Base-by-base conservation (phyloP, 35 echinoderm and acorn worm species). In the Ophioderma brevispina region DNA sequence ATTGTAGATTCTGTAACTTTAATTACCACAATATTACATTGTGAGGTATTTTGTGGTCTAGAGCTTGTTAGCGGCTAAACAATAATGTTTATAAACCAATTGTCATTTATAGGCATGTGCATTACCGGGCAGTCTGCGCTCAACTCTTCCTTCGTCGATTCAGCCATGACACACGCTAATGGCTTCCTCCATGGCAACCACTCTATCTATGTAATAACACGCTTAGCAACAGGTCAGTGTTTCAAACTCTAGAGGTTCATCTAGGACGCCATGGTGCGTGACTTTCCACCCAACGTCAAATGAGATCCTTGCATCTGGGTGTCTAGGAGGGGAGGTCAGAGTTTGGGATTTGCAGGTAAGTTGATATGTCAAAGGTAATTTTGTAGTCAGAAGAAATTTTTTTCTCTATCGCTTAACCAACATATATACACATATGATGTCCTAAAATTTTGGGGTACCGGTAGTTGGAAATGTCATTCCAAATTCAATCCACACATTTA, bases 321-420 rank as follows among this genome's bases (percentile, higher is more conserved):
- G 97, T 64, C 82, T 99, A 21, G 91, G 90, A 1, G 97, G 97
- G 5, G 94, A 99, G 59, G 94, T 99, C 0, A 76, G 97, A 49
- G 94, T 99, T 38, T 99, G 97, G 97, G 97, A 99, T 79, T 86
- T 99, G 37, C 94, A 99, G 91, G 97, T 99, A 93, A 78, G 30
- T 55, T 31, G 19, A 78, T n/a, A n/a, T n/a, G n/a, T n/a, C n/a
- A n/a, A n/a, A n/a, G n/a, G n/a, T n/a, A n/a, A n/a, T n/a, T n/a
- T n/a, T n/a, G n/a, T n/a, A n/a, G n/a, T n/a, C n/a, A n/a, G n/a
- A n/a, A n/a, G n/a, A n/a, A n/a, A n/a, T n/a, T n/a, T n/a, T n/a
- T n/a, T n/a, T n/a, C n/a, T n/a, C n/a, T n/a, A n/a, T n/a, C n/a
- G n/a, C n/a, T n/a, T n/a, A n/a, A n/a, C n/a, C n/a, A n/a, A n/a